Evolutionary conservation across 1,140 invertebrate species (phyloP), one percentile per base, ranked within the genome.

Genomic region (Tribolium madens): DNA sequence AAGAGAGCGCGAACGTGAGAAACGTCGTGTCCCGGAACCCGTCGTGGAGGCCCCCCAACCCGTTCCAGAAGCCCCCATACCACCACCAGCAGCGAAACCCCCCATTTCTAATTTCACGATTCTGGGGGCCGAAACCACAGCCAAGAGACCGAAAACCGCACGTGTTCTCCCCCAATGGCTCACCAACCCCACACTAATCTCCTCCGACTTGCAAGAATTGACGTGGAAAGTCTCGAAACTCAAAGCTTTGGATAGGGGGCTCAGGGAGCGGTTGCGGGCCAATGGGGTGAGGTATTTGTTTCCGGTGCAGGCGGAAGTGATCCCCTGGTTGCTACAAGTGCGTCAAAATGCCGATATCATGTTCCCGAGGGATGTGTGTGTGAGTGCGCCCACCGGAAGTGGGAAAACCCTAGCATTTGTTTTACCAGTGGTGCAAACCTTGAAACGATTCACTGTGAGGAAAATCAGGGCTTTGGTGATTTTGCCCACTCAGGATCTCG

Each of bases 331-430:
- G 36, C 82, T 97, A 4, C 86, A 91, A 76, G 89, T 89, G 76
- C 87, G 91, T 73, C 86, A 88, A 46, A 87, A 90, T 74, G 89
- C 91, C 42, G 81, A 86, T 75, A 85, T 88, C 0, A 89, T 91
- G 78, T 91, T 93, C 85, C 93, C 94, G 0, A 89, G 91, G 79
- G 98, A 99, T 86, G 89, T 98, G n/a, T 99, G 97, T 88, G 94
- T 99, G 36, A 98, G 96, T 15, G 96, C 97, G 47, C 97, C 97
- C 14, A 99, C 98, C 10, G 98, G 98, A 7, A 98, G 96, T 90
- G 98, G 98, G 6, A 99, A 99, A 89, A 99, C 98, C 0, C 86
- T 99, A 57, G 93, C 96, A 3, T 99, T 96, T 90, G 95, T 95
- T 75, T 86, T 99, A 72, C 98, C 98, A 9, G 92, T 99, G 57